Percentiles rank a stretch among this genome's conserved stretches.
These are phyloP conservation scores for Etia nguti DNA, from an alignment of 2,113 vertebrate genomes.

Conservation along the genomic window DNA sequence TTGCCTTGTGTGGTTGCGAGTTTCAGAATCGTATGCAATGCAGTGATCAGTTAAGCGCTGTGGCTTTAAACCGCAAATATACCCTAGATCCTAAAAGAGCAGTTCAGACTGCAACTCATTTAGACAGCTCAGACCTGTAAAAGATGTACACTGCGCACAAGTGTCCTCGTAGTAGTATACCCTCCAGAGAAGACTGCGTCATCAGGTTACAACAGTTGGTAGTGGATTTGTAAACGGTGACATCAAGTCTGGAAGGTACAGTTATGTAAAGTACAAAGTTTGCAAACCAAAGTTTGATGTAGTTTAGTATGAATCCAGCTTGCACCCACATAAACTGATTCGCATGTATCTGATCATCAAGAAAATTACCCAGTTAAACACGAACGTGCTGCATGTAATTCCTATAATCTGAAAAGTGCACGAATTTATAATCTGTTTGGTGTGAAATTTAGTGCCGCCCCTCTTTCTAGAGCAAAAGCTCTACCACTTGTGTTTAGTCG, in stretches of 20 bases:
- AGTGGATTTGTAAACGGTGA: background rate
- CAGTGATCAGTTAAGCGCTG: background rate
- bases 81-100: background rate
- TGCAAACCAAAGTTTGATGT: background rate
- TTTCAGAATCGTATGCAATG: background rate
- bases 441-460: background rate
- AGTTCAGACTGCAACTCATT: background rate
- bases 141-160: background rate
- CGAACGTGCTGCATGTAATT: background rate
- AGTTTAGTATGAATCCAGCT: background rate
- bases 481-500: background rate
- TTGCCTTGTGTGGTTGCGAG: background rate
- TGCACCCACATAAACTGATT: background rate
- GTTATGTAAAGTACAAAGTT: background rate
- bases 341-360: background rate
- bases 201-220: background rate
- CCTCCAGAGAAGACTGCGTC: background rate
- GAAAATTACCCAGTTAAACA: background rate
- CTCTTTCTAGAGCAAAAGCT: background rate
- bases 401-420: background rate
- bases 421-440: background rate
- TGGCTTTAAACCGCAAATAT: background rate
- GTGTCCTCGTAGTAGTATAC: background rate
- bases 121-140: background rate
- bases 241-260: background rate